phyloP scores from a whole-genome alignment of 2,888 invertebrate genomes.

The Philhelius pedissequus region DNA sequence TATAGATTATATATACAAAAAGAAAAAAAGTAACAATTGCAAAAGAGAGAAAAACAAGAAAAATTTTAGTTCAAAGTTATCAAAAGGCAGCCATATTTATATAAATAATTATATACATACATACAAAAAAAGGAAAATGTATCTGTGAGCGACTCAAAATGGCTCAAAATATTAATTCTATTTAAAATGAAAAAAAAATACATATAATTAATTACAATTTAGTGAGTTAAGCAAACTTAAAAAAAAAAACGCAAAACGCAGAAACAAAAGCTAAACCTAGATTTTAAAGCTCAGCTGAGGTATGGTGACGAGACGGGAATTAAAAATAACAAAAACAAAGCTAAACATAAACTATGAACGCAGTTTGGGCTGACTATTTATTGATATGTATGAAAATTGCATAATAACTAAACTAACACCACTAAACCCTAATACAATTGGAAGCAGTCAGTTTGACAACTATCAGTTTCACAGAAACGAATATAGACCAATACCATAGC shows the following conservation, averaged over 20 bases:
- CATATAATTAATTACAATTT: slow-evolving; percentile 33
- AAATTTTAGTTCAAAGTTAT: slow-evolving; percentile 69
- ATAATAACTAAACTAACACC: too few relatives aligned
- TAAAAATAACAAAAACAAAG: background rate
- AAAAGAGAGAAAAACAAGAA: slow-evolving; percentile 40
- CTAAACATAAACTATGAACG: background rate
- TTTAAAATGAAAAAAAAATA: slow-evolving; percentile 26
- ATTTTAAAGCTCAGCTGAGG: background rate
- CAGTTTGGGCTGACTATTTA: too few relatives aligned
- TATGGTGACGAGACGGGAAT: background rate
- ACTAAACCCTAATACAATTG: too few relatives aligned
- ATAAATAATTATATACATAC: slow-evolving; percentile 62
- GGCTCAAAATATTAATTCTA: slow-evolving; percentile 55
- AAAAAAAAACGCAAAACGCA: background rate
- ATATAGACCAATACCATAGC: too few relatives aligned
- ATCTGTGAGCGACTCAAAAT: slow-evolving; percentile 60
- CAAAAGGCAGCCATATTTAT: slow-evolving; percentile 69
- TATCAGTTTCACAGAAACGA: too few relatives aligned
- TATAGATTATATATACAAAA: slow-evolving; percentile 63
- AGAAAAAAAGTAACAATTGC: slow-evolving; percentile 11
- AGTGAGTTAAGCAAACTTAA: slow-evolving; percentile 37
- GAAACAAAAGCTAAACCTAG: background rate
- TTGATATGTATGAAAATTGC: too few relatives aligned
- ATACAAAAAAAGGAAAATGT: slow-evolving; percentile 45
- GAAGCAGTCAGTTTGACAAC: too few relatives aligned